A percentile compares a stretch with the other conserved stretches of the same genome.
These are phyloP conservation scores for Sula dactylatra DNA, from an alignment of 2,113 vertebrate species.

Conservation along the genomic window DNA sequence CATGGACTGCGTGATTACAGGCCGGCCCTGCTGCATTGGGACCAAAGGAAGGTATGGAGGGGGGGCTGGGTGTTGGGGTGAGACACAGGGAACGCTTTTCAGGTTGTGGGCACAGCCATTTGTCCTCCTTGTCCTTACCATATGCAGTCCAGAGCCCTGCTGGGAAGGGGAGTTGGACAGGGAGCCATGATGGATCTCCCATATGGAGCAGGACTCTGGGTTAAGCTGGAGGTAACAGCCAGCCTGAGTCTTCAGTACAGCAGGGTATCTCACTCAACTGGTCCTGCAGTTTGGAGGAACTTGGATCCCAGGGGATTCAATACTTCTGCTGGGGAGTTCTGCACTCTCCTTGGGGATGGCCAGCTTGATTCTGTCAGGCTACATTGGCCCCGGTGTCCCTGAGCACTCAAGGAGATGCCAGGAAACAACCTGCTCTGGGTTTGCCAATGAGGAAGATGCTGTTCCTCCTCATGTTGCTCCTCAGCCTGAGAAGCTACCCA, in stretches of 20 bases:
- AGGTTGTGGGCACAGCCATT: neutral
- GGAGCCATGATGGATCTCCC: neutral
- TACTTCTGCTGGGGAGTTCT: neutral
- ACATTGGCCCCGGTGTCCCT: neutral
- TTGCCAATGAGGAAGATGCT: neutral
- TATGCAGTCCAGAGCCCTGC: neutral
- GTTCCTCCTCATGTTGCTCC: neutral
- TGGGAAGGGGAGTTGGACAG: neutral
- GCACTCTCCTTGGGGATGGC: neutral
- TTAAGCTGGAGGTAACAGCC: neutral
- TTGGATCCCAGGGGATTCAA: neutral
- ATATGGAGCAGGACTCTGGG: neutral
- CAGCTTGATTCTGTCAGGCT: neutral
- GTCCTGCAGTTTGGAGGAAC: neutral
- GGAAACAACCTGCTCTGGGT: neutral
- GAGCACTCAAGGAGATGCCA: neutral
- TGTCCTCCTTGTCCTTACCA: neutral
- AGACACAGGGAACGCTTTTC: neutral
- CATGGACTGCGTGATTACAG: slow-evolving; percentile 95
- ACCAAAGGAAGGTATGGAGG: slow-evolving; percentile 90
- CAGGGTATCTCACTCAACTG: neutral
- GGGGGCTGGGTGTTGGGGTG: neutral
- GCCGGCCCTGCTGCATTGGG: slow-evolving; percentile 96
- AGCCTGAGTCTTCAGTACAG: neutral
- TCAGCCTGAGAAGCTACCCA: neutral